phyloP scores from a whole-genome alignment of 1,140 invertebrate genomes.

The Pollicipes pollicipes region DNA sequence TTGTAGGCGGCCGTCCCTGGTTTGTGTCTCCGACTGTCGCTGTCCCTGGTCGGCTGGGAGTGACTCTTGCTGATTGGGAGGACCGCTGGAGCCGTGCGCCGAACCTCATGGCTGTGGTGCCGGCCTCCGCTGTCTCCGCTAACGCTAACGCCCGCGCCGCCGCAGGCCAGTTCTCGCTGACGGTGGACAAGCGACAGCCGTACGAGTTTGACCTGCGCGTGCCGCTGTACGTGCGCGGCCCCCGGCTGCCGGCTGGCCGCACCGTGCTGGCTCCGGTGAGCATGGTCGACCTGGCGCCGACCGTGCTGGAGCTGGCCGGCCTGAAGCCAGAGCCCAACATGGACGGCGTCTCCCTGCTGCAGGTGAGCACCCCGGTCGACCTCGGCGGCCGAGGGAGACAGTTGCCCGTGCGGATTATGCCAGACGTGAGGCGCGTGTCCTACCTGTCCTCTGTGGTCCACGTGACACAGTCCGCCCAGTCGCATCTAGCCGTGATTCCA shows the following conservation, averaged over 20 bases:
- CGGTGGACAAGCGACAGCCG: conserved; percentile 69
- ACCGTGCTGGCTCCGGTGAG: conserved; percentile 37
- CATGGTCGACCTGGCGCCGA: conserved; percentile 61
- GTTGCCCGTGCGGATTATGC: too few relatives aligned
- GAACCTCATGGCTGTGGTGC: too few relatives aligned
- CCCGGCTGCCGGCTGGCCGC: conserved; percentile 35
- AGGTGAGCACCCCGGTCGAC: too few relatives aligned
- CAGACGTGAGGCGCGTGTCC: neutral
- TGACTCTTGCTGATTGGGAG: too few relatives aligned
- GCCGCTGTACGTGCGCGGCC: conserved; percentile 58
- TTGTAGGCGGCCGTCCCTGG: too few relatives aligned
- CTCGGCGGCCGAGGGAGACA: too few relatives aligned
- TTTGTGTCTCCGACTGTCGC: neutral
- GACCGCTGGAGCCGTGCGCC: too few relatives aligned
- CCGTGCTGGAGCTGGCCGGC: conserved; percentile 46
- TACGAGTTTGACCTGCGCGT: conserved; percentile 73
- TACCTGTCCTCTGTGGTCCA: neutral
- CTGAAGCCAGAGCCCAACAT: neutral
- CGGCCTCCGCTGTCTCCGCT: too few relatives aligned
- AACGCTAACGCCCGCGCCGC: too few relatives aligned
- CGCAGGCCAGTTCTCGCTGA: conserved; percentile 49
- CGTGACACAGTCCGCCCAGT: neutral
- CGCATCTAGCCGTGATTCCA: too few relatives aligned
- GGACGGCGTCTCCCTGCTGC: neutral
- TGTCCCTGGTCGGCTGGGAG: neutral